Evolutionary conservation across 2,888 invertebrate species (phyloP).

Genomic region (Odontothrips loti): DNA sequence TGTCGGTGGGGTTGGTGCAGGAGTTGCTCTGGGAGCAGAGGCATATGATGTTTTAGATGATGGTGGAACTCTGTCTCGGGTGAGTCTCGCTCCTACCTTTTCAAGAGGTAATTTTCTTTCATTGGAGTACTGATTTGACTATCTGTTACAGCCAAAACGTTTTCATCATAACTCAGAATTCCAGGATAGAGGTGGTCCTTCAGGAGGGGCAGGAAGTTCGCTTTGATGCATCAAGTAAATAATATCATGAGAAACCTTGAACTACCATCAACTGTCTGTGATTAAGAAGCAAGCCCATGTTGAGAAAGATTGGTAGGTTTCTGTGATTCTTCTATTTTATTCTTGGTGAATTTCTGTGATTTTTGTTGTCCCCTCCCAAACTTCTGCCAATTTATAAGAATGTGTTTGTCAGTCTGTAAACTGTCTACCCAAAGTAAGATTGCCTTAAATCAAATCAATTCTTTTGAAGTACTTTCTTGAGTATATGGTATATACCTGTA

Average conservation of each 20-base stretch:
- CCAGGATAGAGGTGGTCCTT: neutral
- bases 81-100: neutral
- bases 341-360: neutral
- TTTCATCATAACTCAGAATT: neutral
- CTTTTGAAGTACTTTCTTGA: too few species aligned
- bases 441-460: too few species aligned
- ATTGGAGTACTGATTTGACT: neutral
- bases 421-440: too few species aligned
- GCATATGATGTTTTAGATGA: slow-evolving; percentile 20
- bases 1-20: neutral
- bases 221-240: neutral
- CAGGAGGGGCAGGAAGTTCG: neutral
- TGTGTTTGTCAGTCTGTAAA: too few species aligned
- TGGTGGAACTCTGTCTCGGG: neutral
- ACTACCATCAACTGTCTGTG: neutral
- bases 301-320: neutral
- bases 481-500: too few species aligned
- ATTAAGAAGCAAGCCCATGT: slow-evolving; percentile 6
- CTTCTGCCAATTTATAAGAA: too few species aligned
- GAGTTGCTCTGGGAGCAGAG: slow-evolving; percentile 10
- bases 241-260: neutral
- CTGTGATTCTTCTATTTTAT: neutral
- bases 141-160: neutral
- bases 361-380: neutral
- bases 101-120: neutral